Conservation (phyloP, 1,140 invertebrate genomes). For the Druon quercuslanigerum region DNA sequence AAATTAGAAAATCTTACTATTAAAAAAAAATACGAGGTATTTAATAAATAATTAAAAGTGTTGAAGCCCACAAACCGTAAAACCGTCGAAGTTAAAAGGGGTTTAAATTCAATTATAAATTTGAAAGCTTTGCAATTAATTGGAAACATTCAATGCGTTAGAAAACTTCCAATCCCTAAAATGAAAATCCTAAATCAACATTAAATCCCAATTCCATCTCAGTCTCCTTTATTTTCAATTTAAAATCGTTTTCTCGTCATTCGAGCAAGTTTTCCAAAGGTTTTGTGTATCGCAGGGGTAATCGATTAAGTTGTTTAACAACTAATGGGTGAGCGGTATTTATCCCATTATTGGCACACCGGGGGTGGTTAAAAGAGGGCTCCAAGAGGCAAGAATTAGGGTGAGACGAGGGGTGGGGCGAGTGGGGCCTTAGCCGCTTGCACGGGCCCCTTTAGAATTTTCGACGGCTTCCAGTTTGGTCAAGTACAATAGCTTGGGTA, state of each 20-base stretch:
- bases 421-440: slow-evolving; percentile 36
- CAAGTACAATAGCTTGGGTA: slow-evolving; percentile 42
- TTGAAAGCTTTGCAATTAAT: too few species aligned
- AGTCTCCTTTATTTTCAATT: slow-evolving; percentile 19
- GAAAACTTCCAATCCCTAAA: not conserved
- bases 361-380: slow-evolving; percentile 15
- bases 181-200: slow-evolving; percentile 15
- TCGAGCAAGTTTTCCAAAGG: not conserved
- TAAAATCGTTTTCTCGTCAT: not conserved
- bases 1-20: too few species aligned
- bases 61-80: too few species aligned
- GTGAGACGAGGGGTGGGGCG: slow-evolving; percentile 31
- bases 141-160: too few species aligned
- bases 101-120: too few species aligned
- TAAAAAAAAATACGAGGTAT: too few species aligned
- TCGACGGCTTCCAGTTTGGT: slow-evolving; percentile 43
- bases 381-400: not conserved
- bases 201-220: not conserved
- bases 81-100: too few species aligned
- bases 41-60: too few species aligned
- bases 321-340: slow-evolving; percentile 57
- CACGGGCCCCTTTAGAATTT: slow-evolving; percentile 46
- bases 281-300: slow-evolving; percentile 42
- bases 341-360: slow-evolving; percentile 51
- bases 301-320: slow-evolving; percentile 58